These are phyloP conservation scores for Uria aalge DNA, from an alignment of 2,113 vertebrate species.

Conservation along the genomic window DNA sequence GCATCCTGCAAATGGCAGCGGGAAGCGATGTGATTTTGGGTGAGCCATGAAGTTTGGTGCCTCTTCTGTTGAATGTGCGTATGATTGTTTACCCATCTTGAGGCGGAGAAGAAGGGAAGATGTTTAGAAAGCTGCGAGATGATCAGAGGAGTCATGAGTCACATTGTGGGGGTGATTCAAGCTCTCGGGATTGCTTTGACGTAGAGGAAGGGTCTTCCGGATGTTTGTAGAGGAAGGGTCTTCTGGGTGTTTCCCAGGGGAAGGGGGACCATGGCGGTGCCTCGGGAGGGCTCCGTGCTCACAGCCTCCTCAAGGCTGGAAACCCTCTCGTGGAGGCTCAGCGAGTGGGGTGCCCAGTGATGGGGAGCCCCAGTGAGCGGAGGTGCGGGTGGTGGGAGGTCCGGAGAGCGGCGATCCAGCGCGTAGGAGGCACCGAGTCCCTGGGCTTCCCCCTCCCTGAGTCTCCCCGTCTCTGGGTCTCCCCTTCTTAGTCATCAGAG, in stretches of 20 bases:
- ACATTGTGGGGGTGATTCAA: neutral
- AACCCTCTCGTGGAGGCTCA: neutral
- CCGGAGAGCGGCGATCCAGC: fast-evolving
- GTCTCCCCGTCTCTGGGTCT: neutral
- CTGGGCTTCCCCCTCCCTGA: neutral
- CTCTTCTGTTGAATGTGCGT: neutral
- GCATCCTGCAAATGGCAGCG: neutral
- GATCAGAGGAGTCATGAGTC: neutral
- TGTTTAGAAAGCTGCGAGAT: neutral
- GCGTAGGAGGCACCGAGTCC: fast-evolving
- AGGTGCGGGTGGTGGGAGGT: neutral
- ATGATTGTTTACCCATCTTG: neutral
- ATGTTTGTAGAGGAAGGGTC: neutral
- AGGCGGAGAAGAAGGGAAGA: neutral
- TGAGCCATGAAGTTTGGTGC: neutral
- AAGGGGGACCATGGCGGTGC: neutral
- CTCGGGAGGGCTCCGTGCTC: neutral
- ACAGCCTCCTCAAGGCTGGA: neutral
- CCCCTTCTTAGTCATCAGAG: neutral
- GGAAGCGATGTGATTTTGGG: neutral
- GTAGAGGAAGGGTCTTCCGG: neutral
- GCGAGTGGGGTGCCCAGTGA: neutral
- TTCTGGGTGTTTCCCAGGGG: neutral
- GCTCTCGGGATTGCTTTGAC: neutral
- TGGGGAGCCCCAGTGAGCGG: neutral